Conservation (phyloP, 2,113 vertebrate species). For the Emydura subglobosa region DNA sequence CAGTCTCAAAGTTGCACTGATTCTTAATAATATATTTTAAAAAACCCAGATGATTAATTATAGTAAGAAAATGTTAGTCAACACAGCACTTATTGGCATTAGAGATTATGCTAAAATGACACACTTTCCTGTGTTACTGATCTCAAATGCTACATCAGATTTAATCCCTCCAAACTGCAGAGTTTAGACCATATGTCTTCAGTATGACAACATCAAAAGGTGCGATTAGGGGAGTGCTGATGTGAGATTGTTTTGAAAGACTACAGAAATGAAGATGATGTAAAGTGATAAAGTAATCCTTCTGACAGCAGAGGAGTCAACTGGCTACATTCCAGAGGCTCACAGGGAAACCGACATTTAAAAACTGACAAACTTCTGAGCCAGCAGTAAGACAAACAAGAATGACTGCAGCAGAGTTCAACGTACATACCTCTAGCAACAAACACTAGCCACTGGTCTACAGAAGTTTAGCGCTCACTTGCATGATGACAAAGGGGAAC, state of each 20-base stretch:
- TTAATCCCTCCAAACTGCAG: neutral
- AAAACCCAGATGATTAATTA: neutral
- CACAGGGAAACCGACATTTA: neutral
- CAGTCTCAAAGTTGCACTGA: neutral
- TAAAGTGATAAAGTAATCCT: neutral
- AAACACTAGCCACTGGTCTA: no score
- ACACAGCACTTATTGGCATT: neutral
- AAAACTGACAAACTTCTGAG: no score
- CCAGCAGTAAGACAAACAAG: neutral
- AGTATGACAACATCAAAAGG: neutral
- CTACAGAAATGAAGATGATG: neutral
- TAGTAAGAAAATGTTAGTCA: conserved; percentile 25
- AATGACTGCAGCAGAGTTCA: neutral
- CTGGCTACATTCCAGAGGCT: neutral
- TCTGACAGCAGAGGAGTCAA: neutral
- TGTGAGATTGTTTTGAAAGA: neutral
- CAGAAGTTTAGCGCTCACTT: no score
- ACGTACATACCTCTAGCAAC: no score
- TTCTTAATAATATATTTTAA: conserved; percentile 11
- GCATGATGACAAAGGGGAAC: no score
- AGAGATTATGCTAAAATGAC: neutral
- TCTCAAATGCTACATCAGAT: neutral
- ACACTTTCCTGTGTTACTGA: neutral
- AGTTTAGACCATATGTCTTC: neutral
- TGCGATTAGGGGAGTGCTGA: neutral